Base-by-base conservation (phyloP, 1,140 invertebrate species). In the Monomorium pharaonis region DNA sequence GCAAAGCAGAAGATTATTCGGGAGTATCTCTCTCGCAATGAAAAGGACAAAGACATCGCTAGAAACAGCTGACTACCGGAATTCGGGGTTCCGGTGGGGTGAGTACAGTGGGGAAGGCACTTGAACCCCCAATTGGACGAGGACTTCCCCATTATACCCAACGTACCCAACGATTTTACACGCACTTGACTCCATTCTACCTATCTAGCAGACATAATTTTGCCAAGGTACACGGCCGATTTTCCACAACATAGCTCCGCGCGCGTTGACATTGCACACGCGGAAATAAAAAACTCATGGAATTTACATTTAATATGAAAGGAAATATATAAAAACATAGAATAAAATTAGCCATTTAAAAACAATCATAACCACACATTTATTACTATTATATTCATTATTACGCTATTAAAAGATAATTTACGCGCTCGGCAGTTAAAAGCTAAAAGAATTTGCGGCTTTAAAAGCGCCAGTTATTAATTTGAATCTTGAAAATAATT, bases 111-210 rank as follows among this genome's bases (percentile, higher is more conserved):
- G 90, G 86, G 85, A 90, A 92, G 90, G 84, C 92, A 94, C 93
- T 94, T 92, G 93, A 94, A 93, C 93, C 94, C 93, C 94, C 93
- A 93, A 94, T 94, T 92, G 90, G 91, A 92, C 88, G 81, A 90
- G 70, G 89, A 80, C 90, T 89, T 90, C 89, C 90, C 94, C 93
- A 92, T 93, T 92, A 92, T 94, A 92, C 86, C 81, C 90, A 84
- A 88, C 92, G 91, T 93, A 92, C 92, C 91, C 92, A 81, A 91
- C 93, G 93, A 95, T 95, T 95, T 95, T 95, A 95, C 95, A 95
- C 94, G 95, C 95, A 95, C 95, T 95, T 95, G 94, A 95, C 94
- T 95, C 95, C 93, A 94, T 95, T 95, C 94, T 94, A 92, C 88
- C 90, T 92, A 88, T 92, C 86, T 86, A 84, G 83, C 89, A 75